Percentiles rank a stretch among this genome's conserved stretches.
Conservation (phyloP, 2,888 invertebrate genomes). For the Villa cingulata region DNA sequence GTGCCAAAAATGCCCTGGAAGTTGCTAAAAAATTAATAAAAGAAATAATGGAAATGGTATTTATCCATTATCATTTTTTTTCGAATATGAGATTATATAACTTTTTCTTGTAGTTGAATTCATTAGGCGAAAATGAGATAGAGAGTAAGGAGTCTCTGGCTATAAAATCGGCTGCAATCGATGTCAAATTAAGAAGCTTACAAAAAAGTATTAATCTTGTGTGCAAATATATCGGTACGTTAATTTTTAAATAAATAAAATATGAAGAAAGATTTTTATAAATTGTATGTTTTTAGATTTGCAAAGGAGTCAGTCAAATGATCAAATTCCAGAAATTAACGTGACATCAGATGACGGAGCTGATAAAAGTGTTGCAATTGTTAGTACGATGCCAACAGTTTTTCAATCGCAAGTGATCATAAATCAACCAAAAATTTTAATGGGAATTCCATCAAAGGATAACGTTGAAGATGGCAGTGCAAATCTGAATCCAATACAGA, state of each 20-base stretch:
- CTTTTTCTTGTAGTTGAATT: conserved; percentile 3
- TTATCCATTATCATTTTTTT: conserved; percentile 4
- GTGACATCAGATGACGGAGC: conserved; percentile 28
- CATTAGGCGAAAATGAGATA: conserved; percentile 23
- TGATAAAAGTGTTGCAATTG: conserved; percentile 13
- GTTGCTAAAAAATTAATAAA: conserved; percentile 32
- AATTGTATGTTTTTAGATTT: background rate
- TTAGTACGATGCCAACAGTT: conserved; percentile 12
- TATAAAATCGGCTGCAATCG: conserved; percentile 25
- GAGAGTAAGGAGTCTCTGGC: conserved; percentile 29
- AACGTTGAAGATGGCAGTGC: background rate
- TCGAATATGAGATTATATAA: background rate
- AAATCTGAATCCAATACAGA: background rate
- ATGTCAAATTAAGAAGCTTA: conserved; percentile 25
- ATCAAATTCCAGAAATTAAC: conserved; percentile 30
- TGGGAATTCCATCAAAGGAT: background rate
- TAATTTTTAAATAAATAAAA: background rate
- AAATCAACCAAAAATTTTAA: conserved; percentile 9
- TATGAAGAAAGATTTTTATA: background rate
- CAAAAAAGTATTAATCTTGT: conserved; percentile 27
- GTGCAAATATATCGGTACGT: conserved; percentile 26
- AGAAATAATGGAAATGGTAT: conserved; percentile 32
- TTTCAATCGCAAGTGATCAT: conserved; percentile 12
- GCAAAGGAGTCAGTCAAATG: conserved; percentile 10
- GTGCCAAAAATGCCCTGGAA: conserved; percentile 25